Evolutionary conservation across 1,140 invertebrate genomes (phyloP), one percentile per base, ranked within the genome.

Genomic region (Pantala flavescens): DNA sequence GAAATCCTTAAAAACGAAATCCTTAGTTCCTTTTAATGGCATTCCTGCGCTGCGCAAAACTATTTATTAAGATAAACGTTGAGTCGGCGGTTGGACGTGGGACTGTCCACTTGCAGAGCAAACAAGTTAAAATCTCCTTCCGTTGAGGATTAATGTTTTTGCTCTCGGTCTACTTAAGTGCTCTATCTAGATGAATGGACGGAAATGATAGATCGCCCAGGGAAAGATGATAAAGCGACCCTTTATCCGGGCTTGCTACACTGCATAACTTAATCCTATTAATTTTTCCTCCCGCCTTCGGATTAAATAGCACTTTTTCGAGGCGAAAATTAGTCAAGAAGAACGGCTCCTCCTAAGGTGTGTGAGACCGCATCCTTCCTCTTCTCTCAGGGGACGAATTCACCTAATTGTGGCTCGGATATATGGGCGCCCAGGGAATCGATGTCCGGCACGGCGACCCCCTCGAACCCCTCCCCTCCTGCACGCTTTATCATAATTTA

Each of bases 401-500:
- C 49, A 63, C 49, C 49, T 63, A 63, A 63, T 63, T 63, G 49
- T 63, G 12, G 49, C 14, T 21, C 16, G 49, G 49, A 63, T 63
- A 63, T 63, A 63, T 63, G n/a, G 49, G 49, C 16, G 3, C n/a
- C 49, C 14, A 21, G 49, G 49, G 49, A 63, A 21, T 21, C 16
- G 49, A 63, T 63, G 49, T 16, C 49, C n/a, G n/a, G 49, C 49
- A 16, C 5, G 49, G 12, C 49, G 16, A 21, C 49, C 49, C 49
- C 14, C 49, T 21, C 49, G 3, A 5, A 16, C 49, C 49, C 14
- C 49, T 63, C n/a, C 49, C 49, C 43, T 49, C 43, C 49, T 7
- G n/a, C 49, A 63, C 49, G n/a, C 49, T 63, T 63, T 63, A 63
- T 63, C 49, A 63, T 63, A 63, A 63, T 63, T 63, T 63, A 63